A percentile compares a stretch with the other conserved stretches of the same genome.
phyloP scores from a whole-genome alignment of 1,140 invertebrate species.

The Tribolium madens region DNA sequence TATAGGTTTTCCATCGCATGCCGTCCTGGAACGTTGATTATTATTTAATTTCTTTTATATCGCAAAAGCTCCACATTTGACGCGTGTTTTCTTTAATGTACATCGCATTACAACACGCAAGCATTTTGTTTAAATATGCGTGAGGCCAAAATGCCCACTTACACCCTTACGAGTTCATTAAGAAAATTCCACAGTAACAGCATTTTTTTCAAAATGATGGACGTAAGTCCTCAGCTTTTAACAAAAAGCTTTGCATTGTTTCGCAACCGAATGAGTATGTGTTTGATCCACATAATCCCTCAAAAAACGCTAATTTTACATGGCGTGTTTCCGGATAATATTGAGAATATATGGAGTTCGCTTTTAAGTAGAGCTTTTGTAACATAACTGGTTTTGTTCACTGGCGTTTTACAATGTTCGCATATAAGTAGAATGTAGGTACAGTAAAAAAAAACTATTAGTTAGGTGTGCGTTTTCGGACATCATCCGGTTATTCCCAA shows the following conservation, averaged over 20 bases:
- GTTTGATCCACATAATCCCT: constrained; percentile 11
- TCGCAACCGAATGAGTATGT: constrained; percentile 13
- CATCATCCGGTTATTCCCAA: not conserved
- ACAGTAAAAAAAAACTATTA: not conserved
- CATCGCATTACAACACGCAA: constrained; percentile 44
- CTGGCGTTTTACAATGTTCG: not conserved
- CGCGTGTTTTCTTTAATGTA: constrained; percentile 49
- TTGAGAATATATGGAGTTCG: constrained; percentile 23
- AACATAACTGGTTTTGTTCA: constrained; percentile 1
- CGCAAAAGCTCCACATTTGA: constrained; percentile 40
- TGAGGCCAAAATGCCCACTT: constrained; percentile 16
- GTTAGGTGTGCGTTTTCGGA: too few relatives aligned
- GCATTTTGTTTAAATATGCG: constrained; percentile 25
- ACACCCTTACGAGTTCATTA: constrained; percentile 3
- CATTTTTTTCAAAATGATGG: not conserved
- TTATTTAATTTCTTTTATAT: constrained; percentile 51
- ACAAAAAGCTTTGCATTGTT: not conserved
- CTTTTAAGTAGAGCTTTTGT: constrained; percentile 34
- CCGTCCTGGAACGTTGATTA: constrained; percentile 39
- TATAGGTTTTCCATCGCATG: constrained; percentile 36
- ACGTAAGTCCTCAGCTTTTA: not conserved
- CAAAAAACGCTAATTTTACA: constrained; percentile 28
- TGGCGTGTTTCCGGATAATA: constrained; percentile 32
- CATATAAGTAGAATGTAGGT: not conserved
- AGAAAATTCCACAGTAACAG: not conserved